Conservation (phyloP, 2,797 vertebrate species). For the Enteromius viviparus region DNA sequence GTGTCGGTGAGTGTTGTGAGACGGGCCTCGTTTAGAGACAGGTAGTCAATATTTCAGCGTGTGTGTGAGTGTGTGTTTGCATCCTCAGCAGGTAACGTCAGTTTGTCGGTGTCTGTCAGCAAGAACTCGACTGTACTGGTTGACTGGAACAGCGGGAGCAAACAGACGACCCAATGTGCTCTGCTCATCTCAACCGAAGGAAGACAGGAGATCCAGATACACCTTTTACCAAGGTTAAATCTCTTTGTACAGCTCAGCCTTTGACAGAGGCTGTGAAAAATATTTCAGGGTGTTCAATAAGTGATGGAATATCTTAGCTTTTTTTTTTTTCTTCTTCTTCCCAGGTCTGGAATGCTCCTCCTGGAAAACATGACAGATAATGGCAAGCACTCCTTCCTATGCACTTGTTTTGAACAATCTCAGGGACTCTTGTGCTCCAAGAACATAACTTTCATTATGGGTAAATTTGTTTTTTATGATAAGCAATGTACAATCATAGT, state of each 20-base stretch:
- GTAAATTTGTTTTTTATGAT: background rate
- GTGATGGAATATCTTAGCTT: background rate
- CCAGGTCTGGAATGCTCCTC: slow-evolving; percentile 16
- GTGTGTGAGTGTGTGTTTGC: slow-evolving; percentile 5
- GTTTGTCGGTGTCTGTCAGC: slow-evolving; percentile 39
- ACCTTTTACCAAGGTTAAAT: slow-evolving; percentile 33
- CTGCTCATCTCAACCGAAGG: slow-evolving; percentile 24
- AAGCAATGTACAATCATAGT: background rate
- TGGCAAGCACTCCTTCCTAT: slow-evolving; percentile 2
- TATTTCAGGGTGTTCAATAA: background rate
- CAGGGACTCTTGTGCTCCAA: slow-evolving; percentile 28
- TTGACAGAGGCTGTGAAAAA: background rate
- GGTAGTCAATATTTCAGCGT: background rate
- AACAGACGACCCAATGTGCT: slow-evolving; percentile 28
- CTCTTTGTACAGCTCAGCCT: slow-evolving; percentile 3
- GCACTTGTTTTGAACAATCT: slow-evolving; percentile 27
- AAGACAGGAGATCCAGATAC: slow-evolving; percentile 29
- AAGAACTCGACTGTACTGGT: slow-evolving; percentile 25
- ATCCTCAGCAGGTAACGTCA: slow-evolving; percentile 33
- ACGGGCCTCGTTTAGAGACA: background rate
- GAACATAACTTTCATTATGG: slow-evolving; percentile 18
- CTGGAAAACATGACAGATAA: slow-evolving; percentile 12
- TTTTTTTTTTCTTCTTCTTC: background rate
- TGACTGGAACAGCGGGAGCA: slow-evolving; percentile 32
- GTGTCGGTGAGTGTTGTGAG: slow-evolving; percentile 23